A percentile compares a stretch with the other conserved stretches of the same genome.
phyloP scores from a whole-genome alignment of 1,140 invertebrate species.

The Papilio polyxenes region DNA sequence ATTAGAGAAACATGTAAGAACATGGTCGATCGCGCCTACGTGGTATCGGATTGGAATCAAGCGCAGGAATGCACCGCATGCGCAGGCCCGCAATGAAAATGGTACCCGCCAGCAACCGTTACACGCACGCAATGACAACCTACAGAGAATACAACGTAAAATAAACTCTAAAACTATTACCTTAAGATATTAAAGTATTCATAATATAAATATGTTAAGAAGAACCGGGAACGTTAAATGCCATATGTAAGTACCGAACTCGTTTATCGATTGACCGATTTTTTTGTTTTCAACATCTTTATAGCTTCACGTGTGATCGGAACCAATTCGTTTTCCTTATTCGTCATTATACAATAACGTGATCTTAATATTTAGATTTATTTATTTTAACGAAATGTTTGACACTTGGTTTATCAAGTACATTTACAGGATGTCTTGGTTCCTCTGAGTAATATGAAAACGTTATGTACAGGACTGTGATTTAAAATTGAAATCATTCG shows the following conservation, averaged over 20 bases:
- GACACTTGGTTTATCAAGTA: not conserved
- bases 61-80: constrained; percentile 33
- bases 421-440: not conserved
- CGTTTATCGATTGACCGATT: constrained; percentile 37
- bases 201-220: not conserved
- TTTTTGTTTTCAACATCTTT: constrained; percentile 33
- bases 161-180: not conserved
- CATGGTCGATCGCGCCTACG: constrained; percentile 21
- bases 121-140: constrained; percentile 27
- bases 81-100: constrained; percentile 30
- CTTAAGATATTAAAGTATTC: constrained; percentile 6
- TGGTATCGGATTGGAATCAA: constrained; percentile 22
- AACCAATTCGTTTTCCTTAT: constrained; percentile 7
- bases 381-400: not conserved
- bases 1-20: constrained; percentile 25
- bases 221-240: constrained; percentile 25
- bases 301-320: constrained; percentile 12
- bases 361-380: not conserved
- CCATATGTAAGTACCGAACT: constrained; percentile 33
- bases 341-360: not conserved
- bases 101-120: constrained; percentile 33
- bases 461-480: too few relatives aligned
- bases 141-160: not conserved
- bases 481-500: too few relatives aligned
- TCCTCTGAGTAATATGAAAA: too few relatives aligned